Evolutionary conservation across 2,888 invertebrate species (phyloP).

Genomic region (Apamea epomidion): DNA sequence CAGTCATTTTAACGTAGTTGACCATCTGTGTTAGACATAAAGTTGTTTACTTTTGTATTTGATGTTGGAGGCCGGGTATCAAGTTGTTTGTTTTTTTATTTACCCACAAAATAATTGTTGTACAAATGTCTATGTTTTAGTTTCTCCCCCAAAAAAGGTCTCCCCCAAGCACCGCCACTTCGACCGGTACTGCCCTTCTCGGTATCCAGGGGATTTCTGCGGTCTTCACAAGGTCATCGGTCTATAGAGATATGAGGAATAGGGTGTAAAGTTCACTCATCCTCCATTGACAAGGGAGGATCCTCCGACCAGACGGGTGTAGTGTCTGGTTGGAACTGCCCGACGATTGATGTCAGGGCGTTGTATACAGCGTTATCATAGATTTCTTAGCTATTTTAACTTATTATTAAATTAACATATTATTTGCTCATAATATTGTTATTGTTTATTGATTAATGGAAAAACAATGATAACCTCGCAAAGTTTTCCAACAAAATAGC

Average conservation of each 20-base stretch:
- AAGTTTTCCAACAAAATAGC: background rate
- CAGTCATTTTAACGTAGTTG: background rate
- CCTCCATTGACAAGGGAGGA: background rate
- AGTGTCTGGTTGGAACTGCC: no score
- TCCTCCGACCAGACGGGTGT: no score
- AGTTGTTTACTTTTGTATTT: background rate
- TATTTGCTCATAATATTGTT: no score
- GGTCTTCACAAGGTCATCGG: background rate
- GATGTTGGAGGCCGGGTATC: background rate
- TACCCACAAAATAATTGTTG: background rate
- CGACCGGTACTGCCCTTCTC: background rate
- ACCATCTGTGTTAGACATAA: background rate
- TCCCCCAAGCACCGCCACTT: background rate
- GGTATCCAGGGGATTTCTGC: background rate
- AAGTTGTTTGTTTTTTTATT: background rate
- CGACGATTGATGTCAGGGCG: no score
- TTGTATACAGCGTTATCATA: no score
- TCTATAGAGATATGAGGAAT: background rate
- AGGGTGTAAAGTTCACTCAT: background rate
- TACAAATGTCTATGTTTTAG: background rate
- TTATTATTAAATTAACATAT: no score
- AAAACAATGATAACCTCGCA: no score
- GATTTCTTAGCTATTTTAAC: no score
- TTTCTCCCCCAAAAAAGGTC: background rate
- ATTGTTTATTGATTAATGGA: no score